These are phyloP conservation scores for Gopherus evgoodei DNA, from an alignment of 2,113 vertebrate species.

Conservation along the genomic window DNA sequence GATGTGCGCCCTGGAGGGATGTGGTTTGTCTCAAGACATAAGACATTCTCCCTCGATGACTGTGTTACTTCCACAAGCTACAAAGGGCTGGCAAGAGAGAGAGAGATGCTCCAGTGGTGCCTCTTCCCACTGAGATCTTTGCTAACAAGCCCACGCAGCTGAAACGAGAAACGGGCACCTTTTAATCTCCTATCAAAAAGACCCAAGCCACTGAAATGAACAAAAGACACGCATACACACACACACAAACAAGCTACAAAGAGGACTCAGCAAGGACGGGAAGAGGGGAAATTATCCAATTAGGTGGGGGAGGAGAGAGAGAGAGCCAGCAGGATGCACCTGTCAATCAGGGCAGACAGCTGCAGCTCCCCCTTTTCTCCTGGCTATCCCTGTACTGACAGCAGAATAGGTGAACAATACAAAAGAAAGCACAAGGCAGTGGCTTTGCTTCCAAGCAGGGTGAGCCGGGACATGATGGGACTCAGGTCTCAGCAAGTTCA, in stretches of 20 bases:
- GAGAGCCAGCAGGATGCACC: background rate
- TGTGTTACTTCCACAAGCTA: slow-evolving; percentile 66
- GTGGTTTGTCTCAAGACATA: slow-evolving; percentile 76
- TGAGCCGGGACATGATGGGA: background rate
- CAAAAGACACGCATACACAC: too few species aligned
- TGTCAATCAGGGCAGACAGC: background rate
- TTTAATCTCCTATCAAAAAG: background rate
- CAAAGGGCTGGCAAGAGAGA: slow-evolving; percentile 52
- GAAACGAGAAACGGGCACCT: background rate
- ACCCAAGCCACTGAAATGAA: background rate
- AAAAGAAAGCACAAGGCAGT: background rate
- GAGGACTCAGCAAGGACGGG: background rate
- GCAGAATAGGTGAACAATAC: background rate
- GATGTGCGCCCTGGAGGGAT: slow-evolving; percentile 74
- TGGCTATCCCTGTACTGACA: background rate
- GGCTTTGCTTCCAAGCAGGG: background rate
- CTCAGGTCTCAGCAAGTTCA: background rate
- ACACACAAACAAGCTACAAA: background rate
- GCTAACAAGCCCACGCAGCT: background rate
- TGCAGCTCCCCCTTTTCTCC: accelerated
- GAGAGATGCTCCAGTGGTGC: slow-evolving; percentile 22
- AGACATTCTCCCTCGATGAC: slow-evolving; percentile 66
- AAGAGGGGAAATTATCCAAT: background rate
- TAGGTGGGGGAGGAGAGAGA: background rate
- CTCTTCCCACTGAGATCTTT: slow-evolving; percentile 40